phyloP scores from a whole-genome alignment of 2,797 vertebrate species.

The Sylvilagus floridanus region DNA sequence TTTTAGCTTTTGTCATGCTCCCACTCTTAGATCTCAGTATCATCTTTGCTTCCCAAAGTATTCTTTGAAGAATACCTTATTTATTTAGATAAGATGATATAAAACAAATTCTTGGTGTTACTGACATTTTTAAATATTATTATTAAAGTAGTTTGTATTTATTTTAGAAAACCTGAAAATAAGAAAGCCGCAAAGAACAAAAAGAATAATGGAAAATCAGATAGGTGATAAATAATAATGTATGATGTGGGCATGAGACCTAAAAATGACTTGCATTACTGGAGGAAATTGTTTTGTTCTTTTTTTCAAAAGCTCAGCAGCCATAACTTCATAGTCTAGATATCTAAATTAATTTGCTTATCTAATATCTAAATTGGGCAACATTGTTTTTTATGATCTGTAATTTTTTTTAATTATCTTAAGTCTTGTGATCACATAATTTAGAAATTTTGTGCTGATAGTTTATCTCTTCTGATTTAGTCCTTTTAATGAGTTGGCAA shows the following conservation, averaged over 20 bases:
- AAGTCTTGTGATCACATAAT: too few species aligned
- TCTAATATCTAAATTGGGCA: slow-evolving; percentile 7
- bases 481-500: too few species aligned
- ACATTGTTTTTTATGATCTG: too few species aligned
- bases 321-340: background rate
- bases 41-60: background rate
- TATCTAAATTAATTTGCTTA: slow-evolving; percentile 29
- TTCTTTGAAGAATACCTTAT: slow-evolving; percentile 21
- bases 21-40: background rate
- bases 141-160: background rate
- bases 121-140: slow-evolving; percentile 23
- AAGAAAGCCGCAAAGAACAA: slow-evolving; percentile 24
- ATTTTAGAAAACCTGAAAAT: slow-evolving; percentile 60
- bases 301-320: background rate
- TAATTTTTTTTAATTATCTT: too few species aligned
- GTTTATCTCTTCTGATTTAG: too few species aligned
- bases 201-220: background rate
- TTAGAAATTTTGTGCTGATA: too few species aligned
- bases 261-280: background rate
- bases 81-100: slow-evolving; percentile 7
- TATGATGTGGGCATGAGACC: background rate
- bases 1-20: slow-evolving; percentile 41
- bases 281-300: background rate
- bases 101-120: slow-evolving; percentile 45
- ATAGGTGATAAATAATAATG: background rate